A percentile compares a stretch with the other conserved stretches of the same genome.
phyloP scores from a whole-genome alignment of 2,888 invertebrate species.

The Dolomedes plantarius region DNA sequence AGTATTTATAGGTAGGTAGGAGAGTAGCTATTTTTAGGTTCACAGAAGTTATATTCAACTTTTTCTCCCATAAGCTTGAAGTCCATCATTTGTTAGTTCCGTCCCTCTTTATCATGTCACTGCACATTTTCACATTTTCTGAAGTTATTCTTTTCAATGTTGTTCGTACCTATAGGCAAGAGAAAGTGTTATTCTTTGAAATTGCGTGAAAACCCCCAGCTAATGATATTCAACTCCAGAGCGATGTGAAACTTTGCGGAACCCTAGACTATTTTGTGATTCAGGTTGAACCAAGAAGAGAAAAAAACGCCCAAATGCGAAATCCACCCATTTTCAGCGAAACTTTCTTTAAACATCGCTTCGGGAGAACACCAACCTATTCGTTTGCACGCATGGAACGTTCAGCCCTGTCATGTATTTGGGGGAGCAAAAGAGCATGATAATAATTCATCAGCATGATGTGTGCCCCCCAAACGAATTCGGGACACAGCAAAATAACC shows the following conservation, averaged over 20 bases:
- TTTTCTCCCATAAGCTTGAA: neutral
- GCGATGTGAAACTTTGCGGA: neutral
- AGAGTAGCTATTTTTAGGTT: too few species aligned
- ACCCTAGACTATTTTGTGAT: neutral
- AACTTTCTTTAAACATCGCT: constrained; percentile 9
- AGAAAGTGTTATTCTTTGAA: neutral
- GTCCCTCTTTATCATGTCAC: neutral
- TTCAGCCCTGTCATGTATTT: constrained; percentile 2
- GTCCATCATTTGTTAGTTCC: neutral
- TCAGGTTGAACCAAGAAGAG: neutral
- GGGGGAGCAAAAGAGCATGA: constrained; percentile 11
- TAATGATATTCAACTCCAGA: constrained; percentile 10
- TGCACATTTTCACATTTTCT: neutral
- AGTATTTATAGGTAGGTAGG: too few species aligned
- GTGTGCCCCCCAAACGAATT: constrained; percentile 15
- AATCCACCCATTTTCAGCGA: neutral
- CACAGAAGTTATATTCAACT: neutral
- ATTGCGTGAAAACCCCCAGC: neutral
- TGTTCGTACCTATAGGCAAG: too few species aligned
- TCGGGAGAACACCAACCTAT: neutral
- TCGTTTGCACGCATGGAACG: neutral
- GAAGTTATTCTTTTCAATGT: too few species aligned
- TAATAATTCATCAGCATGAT: constrained; percentile 58
- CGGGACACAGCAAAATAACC: constrained; percentile 45
- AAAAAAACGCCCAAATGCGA: constrained; percentile 8